Evolutionary conservation across 2,888 invertebrate species (phyloP).

Genomic region (Neocrepidodera transversa): DNA sequence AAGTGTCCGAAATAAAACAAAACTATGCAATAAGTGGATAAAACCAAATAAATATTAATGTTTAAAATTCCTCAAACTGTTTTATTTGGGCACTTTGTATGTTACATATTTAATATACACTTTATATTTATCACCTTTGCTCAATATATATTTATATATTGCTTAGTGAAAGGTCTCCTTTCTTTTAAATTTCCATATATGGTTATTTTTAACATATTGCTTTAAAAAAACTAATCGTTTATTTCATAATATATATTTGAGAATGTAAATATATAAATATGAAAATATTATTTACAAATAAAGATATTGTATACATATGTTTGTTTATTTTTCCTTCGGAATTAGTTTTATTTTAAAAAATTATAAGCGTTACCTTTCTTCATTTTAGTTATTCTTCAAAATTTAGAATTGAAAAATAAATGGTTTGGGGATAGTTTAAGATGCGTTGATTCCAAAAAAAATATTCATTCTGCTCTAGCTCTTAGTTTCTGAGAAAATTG

Average conservation of each 20-base stretch:
- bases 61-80: background rate
- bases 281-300: slow-evolving; percentile 53
- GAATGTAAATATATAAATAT: slow-evolving; percentile 61
- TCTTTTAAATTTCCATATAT: slow-evolving; percentile 37
- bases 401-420: too few relatives aligned
- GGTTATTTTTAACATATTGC: slow-evolving; percentile 52
- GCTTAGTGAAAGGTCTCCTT: slow-evolving; percentile 55
- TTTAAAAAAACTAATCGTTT: slow-evolving; percentile 50
- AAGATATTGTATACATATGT: slow-evolving; percentile 43
- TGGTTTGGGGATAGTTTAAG: too few relatives aligned
- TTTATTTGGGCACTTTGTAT: background rate
- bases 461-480: too few relatives aligned
- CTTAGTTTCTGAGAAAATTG: too few relatives aligned
- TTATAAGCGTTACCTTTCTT: too few relatives aligned
- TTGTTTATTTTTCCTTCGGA: too few relatives aligned
- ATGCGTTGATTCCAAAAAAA: too few relatives aligned
- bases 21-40: slow-evolving; percentile 26
- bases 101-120: background rate
- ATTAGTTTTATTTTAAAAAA: too few relatives aligned
- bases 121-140: slow-evolving; percentile 54
- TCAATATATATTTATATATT: slow-evolving; percentile 60
- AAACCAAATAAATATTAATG: background rate
- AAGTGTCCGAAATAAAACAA: slow-evolving; percentile 25
- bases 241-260: slow-evolving; percentile 59
- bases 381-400: too few relatives aligned